Evolutionary conservation across 2,113 vertebrate species (phyloP).

Genomic region (Dicaeum eximium): DNA sequence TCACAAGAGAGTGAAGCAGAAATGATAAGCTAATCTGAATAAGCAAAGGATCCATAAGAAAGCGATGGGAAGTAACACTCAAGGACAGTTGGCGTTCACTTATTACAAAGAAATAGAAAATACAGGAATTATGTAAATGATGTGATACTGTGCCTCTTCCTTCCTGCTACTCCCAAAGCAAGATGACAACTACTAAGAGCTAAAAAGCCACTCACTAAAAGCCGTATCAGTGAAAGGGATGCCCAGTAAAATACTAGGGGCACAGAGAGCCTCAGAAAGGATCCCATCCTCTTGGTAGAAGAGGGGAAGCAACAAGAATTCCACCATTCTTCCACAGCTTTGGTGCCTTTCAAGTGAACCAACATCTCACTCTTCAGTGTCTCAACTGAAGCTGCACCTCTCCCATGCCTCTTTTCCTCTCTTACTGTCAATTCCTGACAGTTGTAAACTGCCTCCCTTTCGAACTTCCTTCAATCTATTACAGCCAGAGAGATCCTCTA

Average conservation of each 20-base stretch:
- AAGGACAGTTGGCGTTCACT: background rate
- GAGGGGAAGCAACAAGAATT: background rate
- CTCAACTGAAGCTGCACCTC: background rate
- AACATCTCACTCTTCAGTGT: background rate
- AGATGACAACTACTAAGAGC: background rate
- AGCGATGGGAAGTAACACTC: rapidly evolving
- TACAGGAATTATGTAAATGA: background rate
- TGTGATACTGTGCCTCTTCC: background rate
- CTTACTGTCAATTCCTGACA: background rate
- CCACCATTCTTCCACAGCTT: background rate
- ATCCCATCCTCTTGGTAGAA: background rate
- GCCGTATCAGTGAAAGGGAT: background rate
- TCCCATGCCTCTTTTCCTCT: background rate
- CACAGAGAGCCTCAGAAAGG: background rate
- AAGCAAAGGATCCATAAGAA: background rate
- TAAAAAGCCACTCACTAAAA: background rate
- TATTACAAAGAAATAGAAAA: background rate
- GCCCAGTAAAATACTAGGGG: background rate
- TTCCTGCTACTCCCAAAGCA: background rate
- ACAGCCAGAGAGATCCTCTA: background rate
- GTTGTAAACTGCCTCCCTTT: background rate
- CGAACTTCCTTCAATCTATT: background rate
- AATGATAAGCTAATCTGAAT: background rate
- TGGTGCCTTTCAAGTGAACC: background rate
- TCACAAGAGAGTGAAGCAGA: background rate